phyloP scores from a whole-genome alignment of 2,797 vertebrate species.

The Esox masquinongy region DNA sequence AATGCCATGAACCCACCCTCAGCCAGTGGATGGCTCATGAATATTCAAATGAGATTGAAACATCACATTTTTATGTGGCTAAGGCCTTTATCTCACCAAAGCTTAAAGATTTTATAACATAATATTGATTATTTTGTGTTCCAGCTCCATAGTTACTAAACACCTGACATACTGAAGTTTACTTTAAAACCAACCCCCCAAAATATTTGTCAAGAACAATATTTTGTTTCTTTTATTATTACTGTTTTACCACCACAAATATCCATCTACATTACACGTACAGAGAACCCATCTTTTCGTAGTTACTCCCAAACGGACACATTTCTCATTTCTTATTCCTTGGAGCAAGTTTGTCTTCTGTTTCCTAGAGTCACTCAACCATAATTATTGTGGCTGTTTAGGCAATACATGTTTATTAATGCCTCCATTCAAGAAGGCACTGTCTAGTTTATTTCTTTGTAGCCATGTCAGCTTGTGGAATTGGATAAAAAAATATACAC shows the following conservation, averaged over 20 bases:
- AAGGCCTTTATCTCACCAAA: slow-evolving; percentile 45
- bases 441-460: slow-evolving; percentile 78
- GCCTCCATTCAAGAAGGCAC: slow-evolving; percentile 80
- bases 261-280: too few relatives aligned
- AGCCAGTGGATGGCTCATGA: slow-evolving; percentile 98
- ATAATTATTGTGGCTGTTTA: slow-evolving; percentile 42
- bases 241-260: not conserved
- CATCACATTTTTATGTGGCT: slow-evolving; percentile 61
- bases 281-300: not conserved
- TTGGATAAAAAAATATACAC: slow-evolving; percentile 87
- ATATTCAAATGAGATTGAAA: slow-evolving; percentile 93
- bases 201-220: not conserved
- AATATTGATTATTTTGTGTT: not conserved
- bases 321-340: not conserved
- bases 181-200: not conserved
- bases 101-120: slow-evolving; percentile 29
- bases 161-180: not conserved
- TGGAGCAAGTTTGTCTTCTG: not conserved
- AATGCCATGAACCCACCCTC: slow-evolving; percentile 93
- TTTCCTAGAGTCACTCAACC: slow-evolving; percentile 33
- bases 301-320: not conserved
- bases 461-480: slow-evolving; percentile 77
- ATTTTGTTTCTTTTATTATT: not conserved
- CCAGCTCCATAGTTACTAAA: not conserved
- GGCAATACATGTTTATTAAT: slow-evolving; percentile 91